Conservation (phyloP, 2,888 invertebrate species). For the Colletes collaris region DNA sequence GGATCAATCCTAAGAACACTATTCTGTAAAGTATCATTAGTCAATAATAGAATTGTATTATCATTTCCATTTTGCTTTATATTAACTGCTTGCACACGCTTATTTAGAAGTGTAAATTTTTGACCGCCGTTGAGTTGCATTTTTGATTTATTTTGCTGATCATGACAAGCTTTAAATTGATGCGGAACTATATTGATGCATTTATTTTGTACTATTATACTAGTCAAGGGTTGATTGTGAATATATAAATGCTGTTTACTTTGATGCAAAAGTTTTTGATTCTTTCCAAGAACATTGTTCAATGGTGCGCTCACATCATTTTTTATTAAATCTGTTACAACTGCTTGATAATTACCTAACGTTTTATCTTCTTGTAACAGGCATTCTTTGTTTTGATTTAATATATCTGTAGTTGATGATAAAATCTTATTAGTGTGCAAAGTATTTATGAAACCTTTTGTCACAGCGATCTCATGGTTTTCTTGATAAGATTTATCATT, state of each 20-base stretch:
- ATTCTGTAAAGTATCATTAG: conserved; percentile 68
- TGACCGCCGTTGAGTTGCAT: conserved; percentile 42
- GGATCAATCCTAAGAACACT: conserved; percentile 73
- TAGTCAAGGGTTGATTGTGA: conserved; percentile 51
- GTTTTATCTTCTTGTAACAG: conserved; percentile 19
- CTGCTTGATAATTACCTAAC: conserved; percentile 31
- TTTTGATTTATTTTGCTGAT: conserved; percentile 52
- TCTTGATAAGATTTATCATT: conserved; percentile 28
- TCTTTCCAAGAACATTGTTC: conserved; percentile 23
- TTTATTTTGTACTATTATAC: conserved; percentile 62
- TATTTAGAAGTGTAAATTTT: conserved; percentile 71
- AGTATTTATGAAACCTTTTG: conserved; percentile 33
- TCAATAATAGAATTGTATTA: conserved; percentile 75
- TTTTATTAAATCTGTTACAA: conserved; percentile 33
- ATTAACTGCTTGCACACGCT: conserved; percentile 72
- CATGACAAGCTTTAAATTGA: conserved; percentile 18
- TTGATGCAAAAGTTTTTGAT: conserved; percentile 30
- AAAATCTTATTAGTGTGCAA: conserved; percentile 26
- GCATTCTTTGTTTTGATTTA: conserved; percentile 28
- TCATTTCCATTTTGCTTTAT: conserved; percentile 75
- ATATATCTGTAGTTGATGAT: conserved; percentile 10
- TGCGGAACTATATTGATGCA: conserved; percentile 55
- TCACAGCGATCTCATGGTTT: conserved; percentile 22
- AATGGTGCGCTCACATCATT: conserved; percentile 19
- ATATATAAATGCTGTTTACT: conserved; percentile 51